Percentiles rank a stretch among this genome's conserved stretches.
phyloP scores from a whole-genome alignment of 2,113 vertebrate species.

The Phrynosoma platyrhinos region DNA sequence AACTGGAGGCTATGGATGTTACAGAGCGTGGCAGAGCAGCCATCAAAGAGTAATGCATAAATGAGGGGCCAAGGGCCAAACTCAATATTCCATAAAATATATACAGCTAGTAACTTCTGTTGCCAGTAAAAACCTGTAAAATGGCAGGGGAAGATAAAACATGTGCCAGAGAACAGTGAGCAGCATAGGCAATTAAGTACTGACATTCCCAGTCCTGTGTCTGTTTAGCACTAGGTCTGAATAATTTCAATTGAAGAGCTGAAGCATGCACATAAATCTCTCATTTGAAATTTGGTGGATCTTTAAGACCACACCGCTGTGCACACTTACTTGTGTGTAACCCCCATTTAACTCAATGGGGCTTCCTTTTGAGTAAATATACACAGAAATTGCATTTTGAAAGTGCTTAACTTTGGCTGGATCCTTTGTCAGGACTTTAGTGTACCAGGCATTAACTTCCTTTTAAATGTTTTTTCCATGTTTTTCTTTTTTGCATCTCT shows the following conservation, averaged over 20 bases:
- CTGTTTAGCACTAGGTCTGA: neutral
- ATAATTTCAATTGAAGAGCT: neutral
- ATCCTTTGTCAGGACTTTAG: slow-evolving; percentile 75
- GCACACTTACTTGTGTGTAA: neutral
- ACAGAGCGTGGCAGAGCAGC: neutral
- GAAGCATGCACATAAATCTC: neutral
- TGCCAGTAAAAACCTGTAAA: no score
- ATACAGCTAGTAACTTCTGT: neutral
- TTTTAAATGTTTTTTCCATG: slow-evolving; percentile 80
- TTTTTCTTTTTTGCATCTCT: slow-evolving; percentile 82
- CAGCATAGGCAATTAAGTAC: neutral
- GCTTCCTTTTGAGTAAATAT: neutral
- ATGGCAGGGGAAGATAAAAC: no score
- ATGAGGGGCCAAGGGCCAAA: neutral
- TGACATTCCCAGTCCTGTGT: neutral
- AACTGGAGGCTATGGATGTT: neutral
- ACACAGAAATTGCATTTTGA: neutral
- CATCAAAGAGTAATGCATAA: neutral
- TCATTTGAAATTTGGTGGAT: neutral
- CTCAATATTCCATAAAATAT: neutral
- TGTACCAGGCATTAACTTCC: slow-evolving; percentile 75
- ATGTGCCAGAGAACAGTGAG: neutral
- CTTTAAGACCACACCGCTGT: neutral
- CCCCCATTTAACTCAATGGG: neutral
- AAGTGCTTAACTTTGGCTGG: slow-evolving; percentile 29